A percentile compares a stretch with the other conserved stretches of the same genome.
Evolutionary conservation across 2,113 vertebrate species (phyloP).

Genomic region (Mastomys natalensis): DNA sequence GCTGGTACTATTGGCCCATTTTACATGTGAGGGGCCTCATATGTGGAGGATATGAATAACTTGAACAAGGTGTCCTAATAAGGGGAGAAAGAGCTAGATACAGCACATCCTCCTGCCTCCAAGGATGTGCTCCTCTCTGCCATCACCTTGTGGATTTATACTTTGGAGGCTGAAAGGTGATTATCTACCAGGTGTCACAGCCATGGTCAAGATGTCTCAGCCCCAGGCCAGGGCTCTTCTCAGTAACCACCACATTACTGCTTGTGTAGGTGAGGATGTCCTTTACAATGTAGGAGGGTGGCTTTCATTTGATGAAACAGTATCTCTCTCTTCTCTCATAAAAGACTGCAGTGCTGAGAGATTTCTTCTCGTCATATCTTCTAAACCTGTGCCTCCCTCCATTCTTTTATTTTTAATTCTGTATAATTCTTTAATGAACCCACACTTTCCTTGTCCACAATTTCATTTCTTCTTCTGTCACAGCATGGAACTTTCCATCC

Average conservation of each 20-base stretch:
- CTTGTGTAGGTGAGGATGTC: background rate
- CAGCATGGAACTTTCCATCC: conserved; percentile 74
- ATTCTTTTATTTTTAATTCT: conserved; percentile 1
- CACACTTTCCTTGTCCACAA: conserved; percentile 64
- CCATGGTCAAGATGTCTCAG: background rate
- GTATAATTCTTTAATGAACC: conserved; percentile 75
- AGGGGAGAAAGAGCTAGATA: background rate
- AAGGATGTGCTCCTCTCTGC: background rate
- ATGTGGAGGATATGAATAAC: background rate
- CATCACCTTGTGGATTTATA: background rate
- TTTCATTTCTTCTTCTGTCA: conserved; percentile 77
- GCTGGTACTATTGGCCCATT: background rate
- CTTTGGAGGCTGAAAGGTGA: background rate
- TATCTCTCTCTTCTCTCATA: background rate
- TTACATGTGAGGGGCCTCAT: background rate
- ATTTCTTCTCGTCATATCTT: conserved; percentile 47
- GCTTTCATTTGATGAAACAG: conserved; percentile 18
- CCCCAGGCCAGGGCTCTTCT: background rate
- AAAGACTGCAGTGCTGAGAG: background rate
- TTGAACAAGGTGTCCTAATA: background rate
- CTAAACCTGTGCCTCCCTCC: conserved; percentile 20
- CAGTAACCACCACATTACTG: background rate
- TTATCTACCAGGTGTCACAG: background rate
- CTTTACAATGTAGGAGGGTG: background rate
- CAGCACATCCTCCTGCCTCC: background rate